Percentiles rank a stretch among this genome's conserved stretches.
Conservation (phyloP, 2,888 invertebrate genomes). For the Podabrus alpinus region DNA sequence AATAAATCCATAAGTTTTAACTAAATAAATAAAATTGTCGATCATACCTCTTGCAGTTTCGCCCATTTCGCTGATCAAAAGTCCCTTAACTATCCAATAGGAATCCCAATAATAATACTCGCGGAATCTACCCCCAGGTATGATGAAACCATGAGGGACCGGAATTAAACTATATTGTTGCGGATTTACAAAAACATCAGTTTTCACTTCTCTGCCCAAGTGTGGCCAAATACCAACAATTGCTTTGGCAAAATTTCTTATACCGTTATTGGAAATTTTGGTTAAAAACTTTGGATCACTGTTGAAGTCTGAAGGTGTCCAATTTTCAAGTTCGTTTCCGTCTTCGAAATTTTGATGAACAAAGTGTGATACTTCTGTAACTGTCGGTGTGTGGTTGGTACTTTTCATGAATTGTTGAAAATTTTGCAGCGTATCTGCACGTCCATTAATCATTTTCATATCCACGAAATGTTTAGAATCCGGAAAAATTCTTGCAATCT, state of each 20-base stretch:
- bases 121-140: conserved; percentile 72
- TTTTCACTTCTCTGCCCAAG: conserved; percentile 65
- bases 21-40: conserved; percentile 72
- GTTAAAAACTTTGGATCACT: conserved; percentile 64
- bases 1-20: conserved; percentile 70
- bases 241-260: conserved; percentile 65
- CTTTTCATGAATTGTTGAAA: conserved; percentile 63
- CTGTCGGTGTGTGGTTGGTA: conserved; percentile 56
- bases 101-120: conserved; percentile 89
- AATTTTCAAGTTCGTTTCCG: conserved; percentile 63
- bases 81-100: conserved; percentile 83
- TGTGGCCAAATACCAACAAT: conserved; percentile 68
- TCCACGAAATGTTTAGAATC: conserved; percentile 23
- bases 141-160: conserved; percentile 64
- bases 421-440: conserved; percentile 49
- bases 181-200: conserved; percentile 58
- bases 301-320: conserved; percentile 65
- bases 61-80: conserved; percentile 76
- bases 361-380: conserved; percentile 59
- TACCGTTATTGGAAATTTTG: conserved; percentile 61
- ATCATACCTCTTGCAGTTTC: conserved; percentile 76
- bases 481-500: conserved; percentile 14
- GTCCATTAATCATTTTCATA: conserved; percentile 1
- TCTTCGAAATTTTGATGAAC: conserved; percentile 64
- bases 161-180: conserved; percentile 51